phyloP scores from a whole-genome alignment of 1,140 invertebrate species.

The Sycophila sp. region DNA sequence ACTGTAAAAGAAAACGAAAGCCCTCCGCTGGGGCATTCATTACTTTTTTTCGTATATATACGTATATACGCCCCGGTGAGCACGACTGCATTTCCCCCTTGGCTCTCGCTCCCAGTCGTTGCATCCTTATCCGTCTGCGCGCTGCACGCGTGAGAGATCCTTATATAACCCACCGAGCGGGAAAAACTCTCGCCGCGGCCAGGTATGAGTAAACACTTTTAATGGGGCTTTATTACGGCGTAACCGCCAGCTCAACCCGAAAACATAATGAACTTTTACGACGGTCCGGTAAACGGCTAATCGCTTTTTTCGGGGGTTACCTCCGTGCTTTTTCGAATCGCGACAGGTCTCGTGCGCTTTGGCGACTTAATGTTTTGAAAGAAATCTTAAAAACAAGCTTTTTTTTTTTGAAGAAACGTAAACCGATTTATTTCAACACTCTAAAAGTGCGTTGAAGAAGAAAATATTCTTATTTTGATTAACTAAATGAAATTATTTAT shows the following conservation, averaged over 20 bases:
- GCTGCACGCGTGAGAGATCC: no score
- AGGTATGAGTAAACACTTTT: slow-evolving; percentile 15
- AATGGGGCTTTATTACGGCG: slow-evolving; percentile 2
- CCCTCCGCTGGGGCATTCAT: neutral
- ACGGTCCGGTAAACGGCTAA: slow-evolving; percentile 6
- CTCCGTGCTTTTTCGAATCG: slow-evolving; percentile 34
- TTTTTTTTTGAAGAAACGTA: no score
- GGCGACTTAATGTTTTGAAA: no score
- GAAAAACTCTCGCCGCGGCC: neutral
- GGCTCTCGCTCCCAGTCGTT: neutral
- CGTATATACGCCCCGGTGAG: neutral
- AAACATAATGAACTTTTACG: neutral
- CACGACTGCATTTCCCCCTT: no score
- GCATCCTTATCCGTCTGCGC: no score
- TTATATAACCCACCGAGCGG: neutral
- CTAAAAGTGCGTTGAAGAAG: no score
- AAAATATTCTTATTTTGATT: no score
- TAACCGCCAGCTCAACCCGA: neutral
- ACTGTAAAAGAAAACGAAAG: no score
- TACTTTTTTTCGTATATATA: neutral
- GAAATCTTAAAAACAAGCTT: no score
- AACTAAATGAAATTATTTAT: no score
- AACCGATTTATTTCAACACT: no score
- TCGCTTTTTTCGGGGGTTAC: neutral
- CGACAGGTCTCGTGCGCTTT: no score